Evolutionary conservation across 2,113 vertebrate genomes (phyloP).

Genomic region (Lynx canadensis): DNA sequence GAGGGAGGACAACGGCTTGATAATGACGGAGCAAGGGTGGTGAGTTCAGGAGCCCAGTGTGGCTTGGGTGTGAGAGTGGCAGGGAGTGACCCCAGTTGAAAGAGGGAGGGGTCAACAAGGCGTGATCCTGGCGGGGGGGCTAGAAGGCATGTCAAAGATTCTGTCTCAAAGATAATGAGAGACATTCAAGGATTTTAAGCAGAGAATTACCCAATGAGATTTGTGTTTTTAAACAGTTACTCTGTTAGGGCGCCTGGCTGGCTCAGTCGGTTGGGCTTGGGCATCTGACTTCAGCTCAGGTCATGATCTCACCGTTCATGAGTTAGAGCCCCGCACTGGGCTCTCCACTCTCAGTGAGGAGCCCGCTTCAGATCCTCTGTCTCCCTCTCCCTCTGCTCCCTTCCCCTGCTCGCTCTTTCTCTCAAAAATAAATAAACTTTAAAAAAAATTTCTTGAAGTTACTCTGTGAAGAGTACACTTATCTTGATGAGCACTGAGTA

Average conservation of each 20-base stretch:
- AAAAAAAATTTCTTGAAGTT: not conserved
- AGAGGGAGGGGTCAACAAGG: not conserved
- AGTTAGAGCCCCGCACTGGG: too few species aligned
- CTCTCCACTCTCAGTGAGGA: too few species aligned
- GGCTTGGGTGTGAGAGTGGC: not conserved
- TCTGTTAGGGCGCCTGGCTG: not conserved
- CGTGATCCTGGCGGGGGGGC: not conserved
- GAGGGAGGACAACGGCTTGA: rapidly evolving
- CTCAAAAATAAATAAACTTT: too few species aligned
- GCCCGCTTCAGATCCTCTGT: too few species aligned
- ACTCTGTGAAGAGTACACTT: not conserved
- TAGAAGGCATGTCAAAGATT: not conserved
- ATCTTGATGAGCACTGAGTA: not conserved
- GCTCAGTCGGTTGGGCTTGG: too few species aligned
- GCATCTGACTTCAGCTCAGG: too few species aligned
- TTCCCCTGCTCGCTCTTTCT: too few species aligned
- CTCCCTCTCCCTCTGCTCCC: too few species aligned
- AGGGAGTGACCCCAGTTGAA: not conserved
- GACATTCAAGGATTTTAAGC: not conserved
- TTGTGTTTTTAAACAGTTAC: not conserved
- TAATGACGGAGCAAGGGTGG: not conserved
- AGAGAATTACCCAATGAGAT: not conserved
- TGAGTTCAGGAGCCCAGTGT: not conserved
- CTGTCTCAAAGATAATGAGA: not conserved
- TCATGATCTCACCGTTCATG: too few species aligned